Evolutionary conservation across 2,113 vertebrate genomes (phyloP).

Genomic region (Montifringilla adamsi): DNA sequence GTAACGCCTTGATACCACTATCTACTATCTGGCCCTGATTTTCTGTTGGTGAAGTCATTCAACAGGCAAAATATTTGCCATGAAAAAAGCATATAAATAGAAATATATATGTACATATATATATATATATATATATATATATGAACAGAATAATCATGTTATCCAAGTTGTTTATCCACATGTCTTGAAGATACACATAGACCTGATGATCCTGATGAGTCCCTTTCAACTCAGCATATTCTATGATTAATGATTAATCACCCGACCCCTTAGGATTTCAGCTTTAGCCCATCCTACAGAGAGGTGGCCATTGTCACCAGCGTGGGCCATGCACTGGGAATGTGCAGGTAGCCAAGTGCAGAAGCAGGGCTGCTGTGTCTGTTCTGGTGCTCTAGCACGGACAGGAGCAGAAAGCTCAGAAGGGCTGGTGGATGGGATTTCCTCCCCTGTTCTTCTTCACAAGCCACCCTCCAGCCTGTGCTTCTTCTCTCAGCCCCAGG

Average conservation of each 20-base stretch:
- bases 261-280: neutral
- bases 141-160: neutral
- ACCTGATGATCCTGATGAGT: too few relatives aligned
- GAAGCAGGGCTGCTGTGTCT: rapidly evolving
- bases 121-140: too few relatives aligned
- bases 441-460: rapidly evolving
- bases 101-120: too few relatives aligned
- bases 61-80: neutral
- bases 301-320: rapidly evolving
- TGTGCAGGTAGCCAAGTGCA: rapidly evolving
- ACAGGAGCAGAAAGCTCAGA: neutral
- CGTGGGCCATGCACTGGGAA: too few relatives aligned
- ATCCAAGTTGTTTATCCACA: neutral
- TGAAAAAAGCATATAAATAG: neutral
- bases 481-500: neutral
- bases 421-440: neutral
- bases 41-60: neutral
- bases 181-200: neutral
- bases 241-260: neutral
- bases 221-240: neutral
- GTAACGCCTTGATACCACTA: neutral
- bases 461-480: neutral
- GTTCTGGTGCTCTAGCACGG: neutral
- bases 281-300: neutral
- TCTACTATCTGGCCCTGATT: neutral